These are phyloP conservation scores for Otus sunia DNA, from an alignment of 2,113 vertebrate genomes.

Conservation along the genomic window DNA sequence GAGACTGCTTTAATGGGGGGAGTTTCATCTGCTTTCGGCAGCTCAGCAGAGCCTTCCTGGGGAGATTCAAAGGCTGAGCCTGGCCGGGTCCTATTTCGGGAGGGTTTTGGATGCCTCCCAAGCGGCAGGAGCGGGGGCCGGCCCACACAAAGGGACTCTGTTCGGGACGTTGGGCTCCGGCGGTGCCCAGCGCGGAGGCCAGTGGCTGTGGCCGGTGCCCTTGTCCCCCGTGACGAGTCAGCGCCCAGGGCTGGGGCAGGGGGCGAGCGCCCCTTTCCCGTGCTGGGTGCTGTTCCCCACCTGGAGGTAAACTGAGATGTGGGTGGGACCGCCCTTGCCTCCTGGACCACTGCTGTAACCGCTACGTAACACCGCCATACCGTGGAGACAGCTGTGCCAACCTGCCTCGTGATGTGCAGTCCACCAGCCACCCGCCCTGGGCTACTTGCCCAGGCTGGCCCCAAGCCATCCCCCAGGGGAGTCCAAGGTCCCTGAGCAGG, in stretches of 20 bases:
- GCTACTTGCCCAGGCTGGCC: constrained; percentile 44
- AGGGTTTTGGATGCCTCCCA: constrained; percentile 32
- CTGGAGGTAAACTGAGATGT: neutral
- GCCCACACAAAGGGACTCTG: constrained; percentile 40
- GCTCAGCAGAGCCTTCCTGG: neutral
- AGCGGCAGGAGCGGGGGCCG: neutral
- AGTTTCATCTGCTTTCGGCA: neutral
- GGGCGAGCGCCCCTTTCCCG: fast-evolving
- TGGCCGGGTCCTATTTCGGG: neutral
- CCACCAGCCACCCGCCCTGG: constrained; percentile 21
- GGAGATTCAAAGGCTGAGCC: neutral
- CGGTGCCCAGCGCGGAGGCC: neutral
- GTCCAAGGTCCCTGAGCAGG: neutral
- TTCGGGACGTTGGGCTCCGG: neutral
- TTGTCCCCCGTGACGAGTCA: neutral
- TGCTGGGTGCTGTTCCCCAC: neutral
- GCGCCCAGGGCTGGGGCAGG: neutral
- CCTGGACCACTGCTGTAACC: neutral
- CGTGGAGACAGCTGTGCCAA: neutral
- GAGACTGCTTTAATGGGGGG: neutral
- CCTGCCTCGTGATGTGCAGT: constrained; percentile 22
- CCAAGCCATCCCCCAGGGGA: neutral
- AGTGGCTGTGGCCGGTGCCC: neutral
- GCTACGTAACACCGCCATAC: constrained; percentile 24
- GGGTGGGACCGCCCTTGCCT: neutral